Evolutionary conservation across 2,113 vertebrate species (phyloP), one percentile per base, ranked within the genome.

Genomic region (Hipposideros armiger): DNA sequence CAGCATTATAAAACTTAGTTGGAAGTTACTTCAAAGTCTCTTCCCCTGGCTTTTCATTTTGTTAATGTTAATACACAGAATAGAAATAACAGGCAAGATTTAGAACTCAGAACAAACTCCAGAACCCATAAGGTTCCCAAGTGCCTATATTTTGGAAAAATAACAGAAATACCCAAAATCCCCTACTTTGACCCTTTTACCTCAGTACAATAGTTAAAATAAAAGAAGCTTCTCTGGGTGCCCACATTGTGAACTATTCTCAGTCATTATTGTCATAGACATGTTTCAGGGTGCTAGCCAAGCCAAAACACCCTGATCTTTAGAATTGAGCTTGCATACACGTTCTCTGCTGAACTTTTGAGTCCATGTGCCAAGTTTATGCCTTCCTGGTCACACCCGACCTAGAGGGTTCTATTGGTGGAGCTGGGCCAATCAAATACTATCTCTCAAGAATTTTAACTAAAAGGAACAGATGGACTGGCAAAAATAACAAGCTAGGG

Each of bases 1-100:
- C 81, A 91, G 72, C 58, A 76, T 81, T 91, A 62, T 86, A 95
- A 92, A 89, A 54, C 40, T 73, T 73, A 85, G 19, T 11, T 95
- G 72, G 89, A 95, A 81, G 58, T 60, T 74, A 86, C 84, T 92
- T 95, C 88, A 89, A 97, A 92, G 78, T 74, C 42, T 54, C 89
- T 89, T 90, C 36, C 72, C 30, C 72, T 74, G 70, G 64, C 36
- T 69, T 91, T 88, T 95, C 56, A 76, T 92, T 92, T 89, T 69
- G 14, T 86, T 89, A 76, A 62, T 72, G 42, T 95, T 91, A 74
- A 85, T 85, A 69, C 60, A 52, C 66, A 91, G 50, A 95, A 89
- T 19, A 86, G 58, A 97, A 95, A 86, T 85, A 89, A 62, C 58
- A 89, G 78, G 11, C 66, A 14, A 73, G 40, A 69, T 87, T 89